Base-by-base conservation (phyloP, 2,113 vertebrate species). In the Pedetes capensis region DNA sequence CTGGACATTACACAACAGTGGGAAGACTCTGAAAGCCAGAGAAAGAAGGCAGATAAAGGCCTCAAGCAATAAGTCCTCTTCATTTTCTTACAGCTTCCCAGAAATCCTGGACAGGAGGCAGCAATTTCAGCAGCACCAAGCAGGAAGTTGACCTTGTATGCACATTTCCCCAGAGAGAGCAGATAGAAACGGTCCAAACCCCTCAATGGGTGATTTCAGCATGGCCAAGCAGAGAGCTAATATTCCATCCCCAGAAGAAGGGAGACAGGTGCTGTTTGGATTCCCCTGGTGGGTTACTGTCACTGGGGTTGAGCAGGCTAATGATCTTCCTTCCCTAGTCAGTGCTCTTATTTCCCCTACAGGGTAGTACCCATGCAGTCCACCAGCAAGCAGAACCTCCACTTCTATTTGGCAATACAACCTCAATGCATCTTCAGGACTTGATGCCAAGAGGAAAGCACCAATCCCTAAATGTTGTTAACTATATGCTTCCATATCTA, bases 151-250 rank as follows among this genome's bases (percentile, higher is more conserved):
- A 14, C 29, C 47, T 34, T 87, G 3, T 49, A 16, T 61, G 22
- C 6, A 6, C n/a, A 13, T 23, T 13, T 2, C 1, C 20, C 37
- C 27, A 32, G 17, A 0, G 1, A 53, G 61, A 88, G 14, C 18
- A 78, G 32, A 34, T 16, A 61, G 44, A 91, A 44, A 25, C 25
- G 20, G 25, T 34, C n/a, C 32, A 47, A 8, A 22, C n/a, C 14
- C 34, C 55, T 8, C 3, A 4, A 0, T 59, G 49, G 20, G 34
- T 18, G 63, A 8, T 64, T 32, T 87, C 76, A 80, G 39, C 53
- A 34, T 7, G 18, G 9, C 55, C 68, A 88, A 88, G 39, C 3
- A 25, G 47, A 87, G 53, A 94, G 1, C 39, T 87, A 25, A 55
- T 22, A 32, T 55, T 76, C 25, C 5, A 14, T 20, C 13, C 34